A percentile compares a stretch with the other conserved stretches of the same genome.
These are phyloP conservation scores for Pollicipes pollicipes DNA, from an alignment of 1,140 invertebrate genomes.

Conservation along the genomic window DNA sequence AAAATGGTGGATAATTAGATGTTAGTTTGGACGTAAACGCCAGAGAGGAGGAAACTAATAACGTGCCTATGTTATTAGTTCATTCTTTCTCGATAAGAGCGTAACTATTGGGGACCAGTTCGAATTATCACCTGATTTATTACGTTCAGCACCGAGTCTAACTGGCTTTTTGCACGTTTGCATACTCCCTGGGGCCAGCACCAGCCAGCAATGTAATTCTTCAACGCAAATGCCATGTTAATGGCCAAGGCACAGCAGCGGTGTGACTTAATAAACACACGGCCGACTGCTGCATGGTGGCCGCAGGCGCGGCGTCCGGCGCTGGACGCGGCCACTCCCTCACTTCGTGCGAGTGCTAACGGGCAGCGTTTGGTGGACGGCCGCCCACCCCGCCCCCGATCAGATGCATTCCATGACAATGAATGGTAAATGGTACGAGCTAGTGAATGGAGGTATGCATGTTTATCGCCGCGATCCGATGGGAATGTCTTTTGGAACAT, in stretches of 20 bases:
- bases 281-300: background rate
- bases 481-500: no score
- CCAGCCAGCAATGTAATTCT: background rate
- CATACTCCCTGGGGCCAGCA: background rate
- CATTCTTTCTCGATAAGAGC: background rate
- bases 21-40: background rate
- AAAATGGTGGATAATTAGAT: constrained; percentile 2
- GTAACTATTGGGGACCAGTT: background rate
- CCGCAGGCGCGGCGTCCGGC: no score
- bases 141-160: background rate
- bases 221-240: background rate
- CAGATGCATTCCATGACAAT: background rate
- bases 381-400: background rate
- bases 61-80: background rate
- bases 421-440: no score
- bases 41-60: background rate
- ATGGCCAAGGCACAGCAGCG: background rate
- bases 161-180: background rate
- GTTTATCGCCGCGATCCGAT: no score
- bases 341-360: background rate
- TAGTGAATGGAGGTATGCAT: no score
- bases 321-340: background rate
- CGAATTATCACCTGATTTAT: background rate
- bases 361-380: no score
- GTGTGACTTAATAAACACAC: background rate